A percentile compares a stretch with the other conserved stretches of the same genome.
These are phyloP conservation scores for Anthrax anthrax DNA, from an alignment of 2,888 invertebrate species.

Conservation along the genomic window DNA sequence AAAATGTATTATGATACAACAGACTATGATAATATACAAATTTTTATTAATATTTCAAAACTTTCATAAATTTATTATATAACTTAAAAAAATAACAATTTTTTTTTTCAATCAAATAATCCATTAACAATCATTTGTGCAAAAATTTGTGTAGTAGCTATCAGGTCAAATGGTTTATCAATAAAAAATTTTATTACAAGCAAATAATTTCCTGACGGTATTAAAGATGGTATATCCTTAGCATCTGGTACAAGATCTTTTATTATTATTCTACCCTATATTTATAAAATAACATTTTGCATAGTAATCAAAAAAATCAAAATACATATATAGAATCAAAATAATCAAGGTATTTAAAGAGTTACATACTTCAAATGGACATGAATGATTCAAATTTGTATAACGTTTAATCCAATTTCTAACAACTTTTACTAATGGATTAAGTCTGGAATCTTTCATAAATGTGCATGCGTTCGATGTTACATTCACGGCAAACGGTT, in stretches of 20 bases:
- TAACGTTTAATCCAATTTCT: not conserved
- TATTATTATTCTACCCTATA: not conserved
- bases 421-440: not conserved
- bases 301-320: not conserved
- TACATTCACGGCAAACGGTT: not conserved
- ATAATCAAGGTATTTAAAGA: not conserved
- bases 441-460: not conserved
- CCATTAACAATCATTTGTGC: too few species aligned
- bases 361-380: not conserved
- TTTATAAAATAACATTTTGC: too few species aligned
- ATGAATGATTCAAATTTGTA: not conserved
- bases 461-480: not conserved
- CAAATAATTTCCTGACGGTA: not conserved
- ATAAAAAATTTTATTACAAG: not conserved
- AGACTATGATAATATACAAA: too few species aligned
- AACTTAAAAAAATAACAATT: too few species aligned
- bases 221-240: not conserved
- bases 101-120: too few species aligned
- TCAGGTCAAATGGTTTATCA: not conserved
- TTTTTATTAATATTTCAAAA: too few species aligned
- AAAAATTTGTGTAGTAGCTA: too few species aligned
- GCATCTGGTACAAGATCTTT: not conserved
- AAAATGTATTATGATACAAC: too few species aligned
- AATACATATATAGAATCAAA: not conserved
- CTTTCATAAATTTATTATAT: too few species aligned